Base-by-base conservation (phyloP, 2,797 vertebrate genomes). In the Telmatherina bonti region DNA sequence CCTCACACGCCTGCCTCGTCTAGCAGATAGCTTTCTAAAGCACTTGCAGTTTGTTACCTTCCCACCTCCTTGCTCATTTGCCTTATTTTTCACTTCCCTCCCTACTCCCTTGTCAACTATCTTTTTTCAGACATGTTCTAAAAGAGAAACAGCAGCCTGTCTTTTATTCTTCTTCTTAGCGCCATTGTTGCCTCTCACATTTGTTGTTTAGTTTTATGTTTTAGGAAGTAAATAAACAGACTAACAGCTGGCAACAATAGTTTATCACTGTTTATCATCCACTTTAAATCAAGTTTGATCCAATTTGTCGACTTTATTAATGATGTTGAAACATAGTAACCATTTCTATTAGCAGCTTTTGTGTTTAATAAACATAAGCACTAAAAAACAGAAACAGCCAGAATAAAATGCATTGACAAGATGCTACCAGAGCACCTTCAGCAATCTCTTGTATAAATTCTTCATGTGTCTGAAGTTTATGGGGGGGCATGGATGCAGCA, bases 1-100 rank as follows among this genome's bases (percentile, higher is more conserved):
- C 69, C 81, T 81, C 56, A 33, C 69, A 74, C 33, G 62, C n/a
- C 71, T 74, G 30, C 41, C 62, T 61, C 71, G 63, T 71, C 55
- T 70, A 84, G 76, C 78, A 78, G 72, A 84, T 86, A 70, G 55
- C 66, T 85, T 85, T 82, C 68, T 60, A 54, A 79, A 78, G 66
- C 80, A 82, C 81, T 73, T 64, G 35, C 60, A 30, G 49, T 77
- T 74, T 84, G 75, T 72, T 85, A 76, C 83, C 78, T 79, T 71
- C 81, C 70, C 62, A 79, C 84, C 67, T 51, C 54, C 2, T 45
- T 0, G 20, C 73, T 87, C 71, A 85, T 88, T 81, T 85, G 56
- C 73, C 67, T 82, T 72, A 66, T 83, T 78, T 86, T 84, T 51
- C 71, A 76, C 41, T 38, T 49, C 38, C 36, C 29, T 49, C 38